phyloP scores from a whole-genome alignment of 2,888 invertebrate species.

The Torymus aiolomorphi region DNA sequence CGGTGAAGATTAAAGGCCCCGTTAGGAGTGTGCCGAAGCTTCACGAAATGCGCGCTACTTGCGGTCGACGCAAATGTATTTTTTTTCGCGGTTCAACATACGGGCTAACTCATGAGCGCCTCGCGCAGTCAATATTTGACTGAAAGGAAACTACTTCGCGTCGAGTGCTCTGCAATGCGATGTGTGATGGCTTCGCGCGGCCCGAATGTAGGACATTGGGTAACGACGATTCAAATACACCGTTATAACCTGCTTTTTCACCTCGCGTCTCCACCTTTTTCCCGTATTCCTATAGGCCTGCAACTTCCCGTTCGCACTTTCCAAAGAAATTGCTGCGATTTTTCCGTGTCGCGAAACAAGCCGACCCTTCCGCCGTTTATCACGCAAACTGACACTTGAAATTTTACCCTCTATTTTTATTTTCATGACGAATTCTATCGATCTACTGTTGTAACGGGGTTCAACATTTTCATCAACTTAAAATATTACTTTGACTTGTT shows the following conservation, averaged over 20 bases:
- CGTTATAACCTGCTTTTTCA: conserved; percentile 72
- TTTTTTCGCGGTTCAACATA: conserved; percentile 6
- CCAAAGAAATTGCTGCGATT: neutral
- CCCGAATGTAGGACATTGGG: conserved; percentile 72
- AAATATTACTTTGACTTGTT: too few relatives aligned
- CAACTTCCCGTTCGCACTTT: neutral
- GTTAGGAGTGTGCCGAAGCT: too few relatives aligned
- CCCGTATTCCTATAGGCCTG: neutral
- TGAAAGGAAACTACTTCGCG: conserved; percentile 23
- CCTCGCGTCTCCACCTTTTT: conserved; percentile 5
- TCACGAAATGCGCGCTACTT: too few relatives aligned
- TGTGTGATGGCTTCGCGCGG: conserved; percentile 27
- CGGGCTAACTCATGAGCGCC: neutral
- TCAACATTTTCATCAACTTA: too few relatives aligned
- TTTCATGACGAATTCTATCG: too few relatives aligned
- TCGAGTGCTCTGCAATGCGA: neutral
- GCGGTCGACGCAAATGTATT: neutral
- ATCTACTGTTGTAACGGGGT: too few relatives aligned
- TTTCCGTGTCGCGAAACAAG: neutral
- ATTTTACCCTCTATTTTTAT: too few relatives aligned
- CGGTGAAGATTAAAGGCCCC: too few relatives aligned
- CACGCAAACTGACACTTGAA: neutral
- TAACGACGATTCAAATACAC: conserved; percentile 72
- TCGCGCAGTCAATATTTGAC: conserved; percentile 27
- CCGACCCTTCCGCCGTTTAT: too few relatives aligned